These are phyloP conservation scores for Protobothrops mucrosquamatus DNA, from an alignment of 2,113 vertebrate species.

Conservation along the genomic window DNA sequence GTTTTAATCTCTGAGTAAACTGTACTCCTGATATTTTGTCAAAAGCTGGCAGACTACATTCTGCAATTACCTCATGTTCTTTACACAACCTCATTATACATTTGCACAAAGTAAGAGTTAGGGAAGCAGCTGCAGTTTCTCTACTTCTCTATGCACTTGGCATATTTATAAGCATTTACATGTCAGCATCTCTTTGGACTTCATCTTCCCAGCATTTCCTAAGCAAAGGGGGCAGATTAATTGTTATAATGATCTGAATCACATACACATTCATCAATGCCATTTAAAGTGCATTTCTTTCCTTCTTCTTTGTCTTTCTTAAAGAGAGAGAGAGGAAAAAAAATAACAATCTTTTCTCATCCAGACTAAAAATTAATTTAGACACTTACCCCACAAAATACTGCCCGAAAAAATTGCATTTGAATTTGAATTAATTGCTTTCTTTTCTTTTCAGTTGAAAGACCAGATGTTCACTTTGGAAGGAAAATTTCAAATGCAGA, in stretches of 20 bases:
- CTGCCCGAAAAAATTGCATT: neutral
- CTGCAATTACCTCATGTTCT: conserved; percentile 61
- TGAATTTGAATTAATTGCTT: conserved; percentile 20
- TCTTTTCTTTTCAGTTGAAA: conserved; percentile 27
- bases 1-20: conserved; percentile 58
- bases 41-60: conserved; percentile 46
- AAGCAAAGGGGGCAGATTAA: conserved; percentile 53
- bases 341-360: neutral
- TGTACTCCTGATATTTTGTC: conserved; percentile 50
- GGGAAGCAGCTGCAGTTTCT: conserved; percentile 68
- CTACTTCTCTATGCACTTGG: conserved; percentile 44
- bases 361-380: conserved; percentile 25
- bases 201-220: conserved; percentile 43
- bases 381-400: neutral
- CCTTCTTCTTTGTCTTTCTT: conserved; percentile 23
- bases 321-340: neutral
- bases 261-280: conserved; percentile 32
- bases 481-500: neutral
- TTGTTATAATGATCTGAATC: conserved; percentile 38
- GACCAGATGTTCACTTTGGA: neutral
- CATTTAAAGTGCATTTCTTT: conserved; percentile 31
- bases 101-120: conserved; percentile 56
- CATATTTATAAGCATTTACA: conserved; percentile 61
- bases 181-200: conserved; percentile 53
- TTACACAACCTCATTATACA: conserved; percentile 57